Evolutionary conservation across 1,140 invertebrate genomes (phyloP).

Genomic region (Drosophila equinoxialis): DNA sequence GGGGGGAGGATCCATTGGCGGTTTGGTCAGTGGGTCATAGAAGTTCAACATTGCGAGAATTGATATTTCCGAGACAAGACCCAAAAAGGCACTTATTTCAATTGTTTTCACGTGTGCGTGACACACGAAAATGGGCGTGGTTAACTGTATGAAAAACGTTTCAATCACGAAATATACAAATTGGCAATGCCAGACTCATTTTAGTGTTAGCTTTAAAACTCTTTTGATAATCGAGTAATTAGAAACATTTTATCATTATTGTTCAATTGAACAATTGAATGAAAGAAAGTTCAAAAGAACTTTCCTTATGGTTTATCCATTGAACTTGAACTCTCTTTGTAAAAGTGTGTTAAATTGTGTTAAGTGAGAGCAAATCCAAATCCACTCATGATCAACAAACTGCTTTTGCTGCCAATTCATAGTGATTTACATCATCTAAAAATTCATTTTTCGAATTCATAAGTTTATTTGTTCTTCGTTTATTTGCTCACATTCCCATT

Average conservation of each 20-base stretch:
- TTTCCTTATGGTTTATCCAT: too few relatives aligned
- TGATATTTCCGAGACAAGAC: neutral
- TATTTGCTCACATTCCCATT: neutral
- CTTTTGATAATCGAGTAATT: too few relatives aligned
- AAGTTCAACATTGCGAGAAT: neutral
- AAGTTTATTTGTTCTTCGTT: neutral
- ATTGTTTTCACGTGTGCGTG: conserved; percentile 26
- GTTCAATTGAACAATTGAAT: too few relatives aligned
- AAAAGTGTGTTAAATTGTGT: too few relatives aligned
- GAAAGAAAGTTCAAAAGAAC: too few relatives aligned
- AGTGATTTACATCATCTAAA: neutral
- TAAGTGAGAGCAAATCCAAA: too few relatives aligned
- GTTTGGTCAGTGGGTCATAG: conserved; percentile 10
- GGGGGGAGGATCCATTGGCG: neutral
- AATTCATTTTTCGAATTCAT: neutral
- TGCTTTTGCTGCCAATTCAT: neutral
- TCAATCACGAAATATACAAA: conserved; percentile 5
- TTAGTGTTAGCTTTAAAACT: neutral
- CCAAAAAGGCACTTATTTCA: conserved; percentile 2
- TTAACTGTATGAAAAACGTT: neutral
- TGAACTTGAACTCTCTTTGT: too few relatives aligned
- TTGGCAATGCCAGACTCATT: neutral
- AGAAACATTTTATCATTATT: too few relatives aligned
- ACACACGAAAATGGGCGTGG: conserved; percentile 6
- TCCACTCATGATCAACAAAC: too few relatives aligned